A percentile compares a stretch with the other conserved stretches of the same genome.
phyloP scores from a whole-genome alignment of 2,113 vertebrate genomes.

The Percina caprodes region DNA sequence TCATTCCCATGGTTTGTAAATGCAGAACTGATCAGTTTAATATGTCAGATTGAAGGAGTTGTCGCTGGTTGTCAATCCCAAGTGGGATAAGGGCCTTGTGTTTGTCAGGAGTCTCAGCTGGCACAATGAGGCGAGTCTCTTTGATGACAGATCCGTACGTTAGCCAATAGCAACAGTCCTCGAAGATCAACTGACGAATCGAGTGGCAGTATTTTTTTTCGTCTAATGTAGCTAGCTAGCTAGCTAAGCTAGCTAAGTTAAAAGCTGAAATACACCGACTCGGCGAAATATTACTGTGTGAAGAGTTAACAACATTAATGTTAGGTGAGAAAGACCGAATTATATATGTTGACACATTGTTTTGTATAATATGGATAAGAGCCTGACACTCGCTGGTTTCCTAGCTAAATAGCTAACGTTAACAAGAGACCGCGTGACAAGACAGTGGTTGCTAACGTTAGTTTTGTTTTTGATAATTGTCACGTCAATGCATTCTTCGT shows the following conservation, averaged over 20 bases:
- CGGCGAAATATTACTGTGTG: neutral
- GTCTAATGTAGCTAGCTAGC: constrained; percentile 48
- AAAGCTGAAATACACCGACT: neutral
- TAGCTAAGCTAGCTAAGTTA: constrained; percentile 46
- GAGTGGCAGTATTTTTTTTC: constrained; percentile 29
- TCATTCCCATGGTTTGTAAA: neutral
- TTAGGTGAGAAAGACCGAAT: rapidly evolving
- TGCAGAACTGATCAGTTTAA: rapidly evolving
- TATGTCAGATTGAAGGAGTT: constrained; percentile 5
- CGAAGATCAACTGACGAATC: constrained; percentile 66
- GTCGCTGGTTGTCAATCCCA: constrained; percentile 25
- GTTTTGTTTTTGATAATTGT: neutral
- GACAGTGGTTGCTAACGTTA: neutral
- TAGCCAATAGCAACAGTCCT: constrained; percentile 61
- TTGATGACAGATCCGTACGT: constrained; percentile 36
- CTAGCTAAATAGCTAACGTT: constrained; percentile 16
- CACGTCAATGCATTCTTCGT: neutral
- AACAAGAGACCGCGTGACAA: constrained; percentile 10
- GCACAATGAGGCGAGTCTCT: constrained; percentile 62
- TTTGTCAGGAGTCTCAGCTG: constrained; percentile 82
- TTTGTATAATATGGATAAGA: neutral
- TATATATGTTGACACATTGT: rapidly evolving
- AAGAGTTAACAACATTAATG: neutral
- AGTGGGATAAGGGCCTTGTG: constrained; percentile 69
- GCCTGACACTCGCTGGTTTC: neutral